Percentiles rank a stretch among this genome's conserved stretches.
phyloP scores from a whole-genome alignment of 2,888 invertebrate species.

The Chaetogeoica ovagalla region DNA sequence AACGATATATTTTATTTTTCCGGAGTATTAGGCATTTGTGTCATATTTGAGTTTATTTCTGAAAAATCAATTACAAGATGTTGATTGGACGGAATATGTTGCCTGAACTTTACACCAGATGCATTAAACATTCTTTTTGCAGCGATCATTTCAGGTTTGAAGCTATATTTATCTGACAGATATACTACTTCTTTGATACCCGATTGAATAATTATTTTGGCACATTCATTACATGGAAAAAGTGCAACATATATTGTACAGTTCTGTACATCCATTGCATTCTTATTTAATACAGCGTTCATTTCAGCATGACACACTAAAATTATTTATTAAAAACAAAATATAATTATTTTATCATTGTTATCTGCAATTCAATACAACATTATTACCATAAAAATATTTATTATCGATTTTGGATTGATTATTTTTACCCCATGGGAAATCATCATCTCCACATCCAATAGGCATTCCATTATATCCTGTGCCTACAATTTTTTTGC shows the following conservation, averaged over 20 bases:
- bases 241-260: constrained; percentile 86
- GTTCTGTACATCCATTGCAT: constrained; percentile 73
- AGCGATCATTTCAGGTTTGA: constrained; percentile 71
- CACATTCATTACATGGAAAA: constrained; percentile 97
- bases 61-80: constrained; percentile 72
- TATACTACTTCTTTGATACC: constrained; percentile 80
- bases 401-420: constrained; percentile 72
- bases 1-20: constrained; percentile 49
- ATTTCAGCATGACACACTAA: constrained; percentile 96
- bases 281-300: constrained; percentile 94
- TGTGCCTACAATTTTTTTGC: constrained; percentile 85
- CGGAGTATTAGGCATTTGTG: constrained; percentile 62
- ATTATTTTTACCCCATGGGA: constrained; percentile 83
- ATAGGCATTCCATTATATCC: constrained; percentile 98
- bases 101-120: constrained; percentile 73
- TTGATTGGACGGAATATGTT: constrained; percentile 67
- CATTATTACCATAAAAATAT: constrained; percentile 75
- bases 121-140: constrained; percentile 82
- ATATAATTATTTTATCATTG: not conserved
- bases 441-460: constrained; percentile 83
- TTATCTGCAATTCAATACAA: not conserved
- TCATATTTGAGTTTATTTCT: constrained; percentile 63
- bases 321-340: constrained; percentile 57
- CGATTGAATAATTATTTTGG: constrained; percentile 93
- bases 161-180: constrained; percentile 78